Percentiles rank a stretch among this genome's conserved stretches.
phyloP scores from a whole-genome alignment of 2,113 vertebrate genomes.

The Callionymus lyra region DNA sequence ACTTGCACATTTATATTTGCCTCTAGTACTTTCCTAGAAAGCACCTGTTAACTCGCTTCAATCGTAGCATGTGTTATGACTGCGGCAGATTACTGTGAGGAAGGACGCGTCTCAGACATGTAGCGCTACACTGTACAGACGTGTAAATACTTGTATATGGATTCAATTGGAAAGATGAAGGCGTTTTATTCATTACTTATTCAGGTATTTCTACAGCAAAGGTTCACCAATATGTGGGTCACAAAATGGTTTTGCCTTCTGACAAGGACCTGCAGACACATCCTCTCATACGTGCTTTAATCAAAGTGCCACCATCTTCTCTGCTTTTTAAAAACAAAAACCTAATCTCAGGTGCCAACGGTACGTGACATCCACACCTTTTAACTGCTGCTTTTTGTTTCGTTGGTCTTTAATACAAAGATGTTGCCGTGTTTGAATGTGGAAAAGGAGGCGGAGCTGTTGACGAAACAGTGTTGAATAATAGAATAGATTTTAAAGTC shows the following conservation, averaged over 20 bases:
- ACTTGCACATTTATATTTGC: slow-evolving; percentile 47
- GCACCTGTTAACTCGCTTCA: slow-evolving; percentile 7
- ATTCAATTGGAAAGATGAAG: slow-evolving; percentile 20
- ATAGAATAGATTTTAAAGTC: slow-evolving; percentile 14
- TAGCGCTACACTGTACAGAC: background rate
- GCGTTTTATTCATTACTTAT: slow-evolving; percentile 1
- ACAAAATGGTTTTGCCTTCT: slow-evolving; percentile 1
- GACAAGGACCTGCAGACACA: slow-evolving; percentile 1
- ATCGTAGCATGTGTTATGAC: slow-evolving; percentile 4
- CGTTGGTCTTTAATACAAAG: slow-evolving; percentile 4
- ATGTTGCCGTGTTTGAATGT: slow-evolving; percentile 12
- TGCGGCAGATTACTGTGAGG: background rate
- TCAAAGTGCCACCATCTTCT: slow-evolving; percentile 34
- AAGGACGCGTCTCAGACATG: too few species aligned
- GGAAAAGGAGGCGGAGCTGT: slow-evolving; percentile 1
- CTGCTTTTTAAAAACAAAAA: slow-evolving; percentile 24
- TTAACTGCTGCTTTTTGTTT: slow-evolving; percentile 7
- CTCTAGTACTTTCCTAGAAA: slow-evolving; percentile 3
- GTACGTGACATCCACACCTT: slow-evolving; percentile 20
- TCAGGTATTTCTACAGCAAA: background rate
- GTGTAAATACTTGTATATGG: slow-evolving; percentile 8
- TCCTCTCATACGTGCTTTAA: slow-evolving; percentile 20
- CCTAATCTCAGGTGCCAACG: slow-evolving; percentile 53
- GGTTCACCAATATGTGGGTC: background rate
- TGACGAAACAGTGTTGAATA: slow-evolving; percentile 20